Evolutionary conservation across 1,140 invertebrate species (phyloP).

Genomic region (Hypothenemus hampei): DNA sequence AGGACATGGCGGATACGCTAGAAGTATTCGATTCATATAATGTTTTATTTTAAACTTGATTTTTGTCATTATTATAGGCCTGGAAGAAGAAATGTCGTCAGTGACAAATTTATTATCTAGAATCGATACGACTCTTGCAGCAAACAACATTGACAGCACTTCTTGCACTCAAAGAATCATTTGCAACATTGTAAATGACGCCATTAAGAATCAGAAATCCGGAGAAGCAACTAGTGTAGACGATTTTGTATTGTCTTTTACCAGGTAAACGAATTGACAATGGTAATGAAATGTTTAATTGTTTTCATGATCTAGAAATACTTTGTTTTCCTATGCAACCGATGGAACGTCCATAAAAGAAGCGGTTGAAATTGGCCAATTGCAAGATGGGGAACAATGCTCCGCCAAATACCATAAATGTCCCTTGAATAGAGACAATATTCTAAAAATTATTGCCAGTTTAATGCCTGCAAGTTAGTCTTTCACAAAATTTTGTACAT

Average conservation of each 20-base stretch:
- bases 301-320: constrained; percentile 55
- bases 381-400: constrained; percentile 54
- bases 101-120: constrained; percentile 60
- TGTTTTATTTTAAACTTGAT: constrained; percentile 3
- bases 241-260: constrained; percentile 58
- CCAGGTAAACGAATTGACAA: constrained; percentile 49
- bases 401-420: constrained; percentile 52
- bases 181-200: constrained; percentile 68
- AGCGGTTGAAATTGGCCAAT: constrained; percentile 63
- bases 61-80: constrained; percentile 49
- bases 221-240: constrained; percentile 62
- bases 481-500: no score
- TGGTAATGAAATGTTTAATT: neutral
- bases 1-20: constrained; percentile 49
- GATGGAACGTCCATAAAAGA: constrained; percentile 72
- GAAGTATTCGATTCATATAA: constrained; percentile 62
- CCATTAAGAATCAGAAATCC: constrained; percentile 56
- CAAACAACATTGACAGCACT: constrained; percentile 71
- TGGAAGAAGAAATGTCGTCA: constrained; percentile 56
- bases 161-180: constrained; percentile 72
- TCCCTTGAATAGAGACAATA: constrained; percentile 58
- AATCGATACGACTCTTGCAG: constrained; percentile 65
- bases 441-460: constrained; percentile 57
- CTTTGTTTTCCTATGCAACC: constrained; percentile 63
- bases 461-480: no score